Percentiles rank a stretch among this genome's conserved stretches.
Conservation (phyloP, 2,888 invertebrate genomes). For the Sisyra terminalis region DNA sequence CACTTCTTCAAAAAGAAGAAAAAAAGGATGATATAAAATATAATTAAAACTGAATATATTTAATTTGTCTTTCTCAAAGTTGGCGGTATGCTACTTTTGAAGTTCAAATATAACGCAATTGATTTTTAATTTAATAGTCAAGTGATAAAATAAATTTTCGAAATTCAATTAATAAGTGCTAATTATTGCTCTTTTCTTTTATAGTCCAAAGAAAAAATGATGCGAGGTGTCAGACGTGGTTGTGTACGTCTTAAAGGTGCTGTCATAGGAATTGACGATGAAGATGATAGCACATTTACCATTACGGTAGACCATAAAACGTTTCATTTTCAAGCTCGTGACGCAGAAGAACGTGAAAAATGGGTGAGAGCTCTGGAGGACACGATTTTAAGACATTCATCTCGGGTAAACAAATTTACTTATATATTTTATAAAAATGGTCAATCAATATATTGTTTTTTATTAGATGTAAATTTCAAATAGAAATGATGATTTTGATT, state of each 20-base stretch:
- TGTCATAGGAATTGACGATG: constrained; percentile 96
- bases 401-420: constrained; percentile 29
- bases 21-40: no score
- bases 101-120: no score
- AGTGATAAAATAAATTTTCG: no score
- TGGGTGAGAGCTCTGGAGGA: constrained; percentile 95
- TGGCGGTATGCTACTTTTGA: no score
- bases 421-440: no score
- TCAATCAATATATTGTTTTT: neutral
- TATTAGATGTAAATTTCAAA: no score
- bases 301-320: constrained; percentile 98
- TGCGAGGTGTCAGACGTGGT: constrained; percentile 87
- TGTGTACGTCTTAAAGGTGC: constrained; percentile 96
- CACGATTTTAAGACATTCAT: constrained; percentile 74
- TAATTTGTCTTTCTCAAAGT: no score
- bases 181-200: constrained; percentile 21
- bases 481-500: no score
- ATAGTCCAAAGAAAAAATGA: constrained; percentile 98
- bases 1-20: no score
- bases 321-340: constrained; percentile 96
- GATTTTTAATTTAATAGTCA: no score
- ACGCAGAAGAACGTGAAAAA: constrained; percentile 84
- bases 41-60: no score
- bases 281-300: constrained; percentile 98
- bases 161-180: constrained; percentile 2